These are phyloP conservation scores for Platalea minor DNA, from an alignment of 2,797 vertebrate genomes.

Conservation along the genomic window DNA sequence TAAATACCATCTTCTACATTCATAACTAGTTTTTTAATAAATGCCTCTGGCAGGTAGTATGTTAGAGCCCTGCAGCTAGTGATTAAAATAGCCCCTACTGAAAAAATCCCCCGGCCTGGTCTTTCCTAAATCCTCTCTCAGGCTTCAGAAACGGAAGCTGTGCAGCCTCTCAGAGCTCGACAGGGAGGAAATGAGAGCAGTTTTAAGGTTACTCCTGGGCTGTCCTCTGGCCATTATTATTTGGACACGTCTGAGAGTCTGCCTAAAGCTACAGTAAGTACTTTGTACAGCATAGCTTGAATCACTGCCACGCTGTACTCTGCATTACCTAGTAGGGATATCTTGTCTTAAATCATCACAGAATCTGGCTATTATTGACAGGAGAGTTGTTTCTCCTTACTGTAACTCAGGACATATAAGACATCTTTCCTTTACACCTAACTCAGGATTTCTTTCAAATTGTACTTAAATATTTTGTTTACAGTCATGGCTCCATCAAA, in stretches of 20 bases:
- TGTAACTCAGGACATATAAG: background rate
- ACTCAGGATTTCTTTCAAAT: background rate
- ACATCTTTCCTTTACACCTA: background rate
- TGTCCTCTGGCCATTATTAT: background rate
- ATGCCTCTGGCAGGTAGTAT: background rate
- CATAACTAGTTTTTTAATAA: background rate
- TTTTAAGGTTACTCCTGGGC: background rate
- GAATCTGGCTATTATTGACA: background rate
- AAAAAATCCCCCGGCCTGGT: background rate
- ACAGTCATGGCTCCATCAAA: background rate
- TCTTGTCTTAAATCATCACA: background rate
- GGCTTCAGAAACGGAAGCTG: background rate
- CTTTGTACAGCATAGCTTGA: background rate
- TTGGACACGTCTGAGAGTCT: background rate
- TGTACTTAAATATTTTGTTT: background rate
- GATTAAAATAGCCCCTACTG: background rate
- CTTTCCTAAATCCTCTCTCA: background rate
- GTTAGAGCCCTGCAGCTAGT: background rate
- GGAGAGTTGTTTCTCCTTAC: background rate
- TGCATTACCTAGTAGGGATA: background rate
- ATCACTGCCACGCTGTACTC: background rate
- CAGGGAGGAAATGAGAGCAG: background rate
- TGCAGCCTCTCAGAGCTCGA: background rate
- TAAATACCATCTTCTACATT: background rate
- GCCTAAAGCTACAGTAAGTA: background rate